phyloP scores from a whole-genome alignment of 2,797 vertebrate genomes.

The Agapornis canus region DNA sequence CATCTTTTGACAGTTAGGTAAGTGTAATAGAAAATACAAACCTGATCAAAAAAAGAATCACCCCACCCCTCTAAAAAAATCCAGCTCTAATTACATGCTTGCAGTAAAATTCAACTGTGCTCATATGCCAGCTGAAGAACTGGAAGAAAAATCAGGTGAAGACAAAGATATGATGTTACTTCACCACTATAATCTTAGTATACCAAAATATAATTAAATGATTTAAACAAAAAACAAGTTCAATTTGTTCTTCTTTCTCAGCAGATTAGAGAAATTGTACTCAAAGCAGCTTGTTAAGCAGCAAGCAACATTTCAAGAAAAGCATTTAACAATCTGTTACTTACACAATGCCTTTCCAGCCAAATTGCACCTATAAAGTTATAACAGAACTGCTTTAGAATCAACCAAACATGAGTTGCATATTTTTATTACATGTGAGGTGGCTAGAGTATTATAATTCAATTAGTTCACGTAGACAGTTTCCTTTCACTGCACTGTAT shows the following conservation, averaged over 20 bases:
- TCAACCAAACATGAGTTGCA: neutral
- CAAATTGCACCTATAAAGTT: conserved; percentile 57
- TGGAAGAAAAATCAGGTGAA: neutral
- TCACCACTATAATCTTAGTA: neutral
- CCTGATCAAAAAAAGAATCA: neutral
- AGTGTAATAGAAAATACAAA: neutral
- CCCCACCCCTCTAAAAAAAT: neutral
- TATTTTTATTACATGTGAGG: conserved; percentile 32
- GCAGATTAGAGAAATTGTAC: neutral
- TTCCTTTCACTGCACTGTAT: neutral
- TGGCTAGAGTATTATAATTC: neutral
- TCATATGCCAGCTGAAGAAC: neutral
- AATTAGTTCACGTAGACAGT: conserved; percentile 1
- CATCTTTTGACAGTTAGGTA: neutral
- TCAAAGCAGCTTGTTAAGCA: conserved; percentile 54
- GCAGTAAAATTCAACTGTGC: neutral
- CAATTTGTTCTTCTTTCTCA: neutral
- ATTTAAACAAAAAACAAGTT: conserved; percentile 21
- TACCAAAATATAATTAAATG: neutral
- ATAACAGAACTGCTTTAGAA: conserved; percentile 12
- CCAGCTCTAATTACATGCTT: neutral
- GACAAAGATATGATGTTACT: neutral
- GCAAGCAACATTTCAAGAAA: neutral
- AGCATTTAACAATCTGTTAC: conserved; percentile 61
- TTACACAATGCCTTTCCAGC: neutral